Evolutionary conservation across 2,797 vertebrate genomes (phyloP).

Genomic region (Myotis planiceps): DNA sequence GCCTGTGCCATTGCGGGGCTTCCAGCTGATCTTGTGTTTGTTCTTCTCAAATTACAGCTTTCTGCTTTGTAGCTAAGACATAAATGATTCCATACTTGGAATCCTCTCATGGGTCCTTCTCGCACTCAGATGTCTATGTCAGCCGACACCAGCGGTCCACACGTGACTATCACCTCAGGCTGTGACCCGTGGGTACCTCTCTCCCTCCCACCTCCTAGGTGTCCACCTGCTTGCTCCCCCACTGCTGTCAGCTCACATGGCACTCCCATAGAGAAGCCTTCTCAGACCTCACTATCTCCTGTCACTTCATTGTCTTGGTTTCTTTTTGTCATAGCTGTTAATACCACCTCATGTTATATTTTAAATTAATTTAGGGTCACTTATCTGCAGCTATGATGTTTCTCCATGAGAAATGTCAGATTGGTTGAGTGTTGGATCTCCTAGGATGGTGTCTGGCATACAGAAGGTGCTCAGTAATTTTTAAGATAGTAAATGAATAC

Average conservation of each 20-base stretch:
- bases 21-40: background rate
- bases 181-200: background rate
- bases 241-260: background rate
- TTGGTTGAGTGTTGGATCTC: background rate
- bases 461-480: background rate
- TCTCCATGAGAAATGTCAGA: background rate
- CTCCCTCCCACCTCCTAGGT: background rate
- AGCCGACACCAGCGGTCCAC: accelerated
- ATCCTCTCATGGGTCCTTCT: too few species aligned
- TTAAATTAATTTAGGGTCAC: background rate
- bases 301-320: background rate
- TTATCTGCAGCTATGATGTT: background rate
- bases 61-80: background rate
- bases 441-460: too few species aligned
- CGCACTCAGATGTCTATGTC: background rate
- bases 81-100: background rate
- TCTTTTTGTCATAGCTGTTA: background rate
- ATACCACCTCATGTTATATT: background rate
- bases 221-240: accelerated
- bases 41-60: background rate
- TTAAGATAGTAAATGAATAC: background rate
- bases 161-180: background rate
- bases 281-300: background rate
- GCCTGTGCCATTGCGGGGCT: too few species aligned
- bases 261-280: background rate